Conservation (phyloP, 2,888 invertebrate genomes). For the Molanna angustata region DNA sequence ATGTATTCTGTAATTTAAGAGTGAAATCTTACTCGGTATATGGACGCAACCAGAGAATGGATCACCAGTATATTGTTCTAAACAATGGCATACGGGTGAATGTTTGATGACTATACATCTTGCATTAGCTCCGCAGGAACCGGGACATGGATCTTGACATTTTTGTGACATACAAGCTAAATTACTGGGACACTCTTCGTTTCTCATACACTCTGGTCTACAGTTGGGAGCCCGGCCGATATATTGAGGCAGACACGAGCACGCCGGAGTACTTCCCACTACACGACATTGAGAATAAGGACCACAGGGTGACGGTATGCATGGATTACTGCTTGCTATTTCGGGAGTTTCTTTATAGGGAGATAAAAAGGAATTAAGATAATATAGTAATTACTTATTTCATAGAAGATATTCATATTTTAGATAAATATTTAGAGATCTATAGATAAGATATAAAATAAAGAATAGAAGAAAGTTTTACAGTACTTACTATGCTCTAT, state of each 20-base stretch:
- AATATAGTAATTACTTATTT: conserved; percentile 19
- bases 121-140: conserved; percentile 78
- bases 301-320: conserved; percentile 81
- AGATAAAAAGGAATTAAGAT: conserved; percentile 17
- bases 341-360: conserved; percentile 52
- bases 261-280: conserved; percentile 72
- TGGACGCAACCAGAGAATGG: conserved; percentile 73
- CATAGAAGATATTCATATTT: conserved; percentile 9
- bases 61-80: conserved; percentile 77
- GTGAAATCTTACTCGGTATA: conserved; percentile 38
- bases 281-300: conserved; percentile 79
- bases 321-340: conserved; percentile 66
- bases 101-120: conserved; percentile 80
- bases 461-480: conserved; percentile 14
- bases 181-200: conserved; percentile 81
- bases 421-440: neutral
- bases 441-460: conserved; percentile 13
- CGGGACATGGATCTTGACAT: conserved; percentile 81
- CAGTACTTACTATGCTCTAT: conserved; percentile 64
- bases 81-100: conserved; percentile 79
- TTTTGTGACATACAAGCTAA: conserved; percentile 79
- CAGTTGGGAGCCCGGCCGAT: conserved; percentile 83
- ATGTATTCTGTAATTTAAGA: too few species aligned
- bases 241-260: conserved; percentile 76
- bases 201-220: conserved; percentile 80